These are phyloP conservation scores for Heterohyrax brucei DNA, from an alignment of 2,797 vertebrate genomes.

Conservation along the genomic window DNA sequence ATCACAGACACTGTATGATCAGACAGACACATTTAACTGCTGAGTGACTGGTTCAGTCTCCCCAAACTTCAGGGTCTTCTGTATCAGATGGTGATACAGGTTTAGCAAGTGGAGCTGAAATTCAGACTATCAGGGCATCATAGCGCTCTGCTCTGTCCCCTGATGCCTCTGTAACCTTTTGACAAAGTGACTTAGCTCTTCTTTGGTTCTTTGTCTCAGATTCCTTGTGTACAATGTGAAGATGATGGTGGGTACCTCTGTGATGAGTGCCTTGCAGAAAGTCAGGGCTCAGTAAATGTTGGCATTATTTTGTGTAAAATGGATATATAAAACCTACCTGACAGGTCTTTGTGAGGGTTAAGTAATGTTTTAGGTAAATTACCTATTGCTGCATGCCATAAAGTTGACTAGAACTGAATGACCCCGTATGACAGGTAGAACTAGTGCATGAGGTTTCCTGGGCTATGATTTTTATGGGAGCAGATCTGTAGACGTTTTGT, in stretches of 20 bases:
- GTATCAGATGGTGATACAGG: neutral
- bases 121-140: neutral
- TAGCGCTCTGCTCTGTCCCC: neutral
- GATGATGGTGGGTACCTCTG: neutral
- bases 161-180: neutral
- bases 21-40: neutral
- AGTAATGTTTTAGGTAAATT: neutral
- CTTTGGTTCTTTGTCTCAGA: neutral
- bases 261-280: neutral
- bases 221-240: neutral
- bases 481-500: neutral
- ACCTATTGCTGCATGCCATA: neutral
- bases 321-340: neutral
- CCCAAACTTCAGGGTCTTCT: neutral
- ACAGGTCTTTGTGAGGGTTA: neutral
- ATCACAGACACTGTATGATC: neutral
- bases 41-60: neutral
- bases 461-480: neutral
- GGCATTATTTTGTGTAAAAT: conserved; percentile 13
- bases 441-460: neutral
- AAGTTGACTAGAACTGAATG: neutral
- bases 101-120: neutral
- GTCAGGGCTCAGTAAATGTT: neutral
- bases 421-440: neutral
- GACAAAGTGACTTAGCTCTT: neutral